These are phyloP conservation scores for Drosophila basisetae DNA, from an alignment of 2,888 invertebrate genomes.

Conservation along the genomic window DNA sequence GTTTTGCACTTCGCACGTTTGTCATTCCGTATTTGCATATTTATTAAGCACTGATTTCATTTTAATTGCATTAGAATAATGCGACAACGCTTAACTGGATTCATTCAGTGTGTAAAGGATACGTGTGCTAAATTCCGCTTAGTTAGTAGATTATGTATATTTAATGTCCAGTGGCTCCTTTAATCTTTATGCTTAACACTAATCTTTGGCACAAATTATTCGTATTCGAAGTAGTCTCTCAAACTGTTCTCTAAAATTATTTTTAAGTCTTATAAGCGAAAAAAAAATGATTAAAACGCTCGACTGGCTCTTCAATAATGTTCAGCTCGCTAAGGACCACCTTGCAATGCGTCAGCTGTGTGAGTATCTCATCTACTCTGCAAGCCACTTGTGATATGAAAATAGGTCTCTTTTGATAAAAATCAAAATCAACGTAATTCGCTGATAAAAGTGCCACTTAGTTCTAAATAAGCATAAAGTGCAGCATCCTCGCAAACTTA, in stretches of 20 bases:
- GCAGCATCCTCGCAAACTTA: conserved; percentile 18
- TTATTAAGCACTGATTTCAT: conserved; percentile 63
- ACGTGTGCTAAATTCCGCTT: not conserved
- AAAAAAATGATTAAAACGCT: not conserved
- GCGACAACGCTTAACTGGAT: conserved; percentile 53
- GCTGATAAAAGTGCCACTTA: conserved; percentile 16
- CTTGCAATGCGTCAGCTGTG: not conserved
- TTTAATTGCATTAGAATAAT: conserved; percentile 69
- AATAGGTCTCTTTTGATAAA: conserved; percentile 2
- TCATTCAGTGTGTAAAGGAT: not conserved
- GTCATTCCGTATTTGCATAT: conserved; percentile 48
- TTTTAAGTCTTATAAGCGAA: not conserved
- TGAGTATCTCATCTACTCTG: not conserved
- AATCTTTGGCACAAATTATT: not conserved
- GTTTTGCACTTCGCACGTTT: conserved; percentile 22
- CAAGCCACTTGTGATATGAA: not conserved
- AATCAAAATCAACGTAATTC: not conserved
- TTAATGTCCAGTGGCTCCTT: not conserved
- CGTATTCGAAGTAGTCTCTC: not conserved
- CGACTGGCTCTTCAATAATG: not conserved
- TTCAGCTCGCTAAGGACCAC: not conserved
- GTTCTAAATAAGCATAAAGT: conserved; percentile 13
- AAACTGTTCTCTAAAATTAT: not conserved
- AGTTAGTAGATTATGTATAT: not conserved
- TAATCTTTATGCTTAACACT: not conserved